Evolutionary conservation across 2,888 invertebrate genomes (phyloP).

Genomic region (Parnassius apollo): DNA sequence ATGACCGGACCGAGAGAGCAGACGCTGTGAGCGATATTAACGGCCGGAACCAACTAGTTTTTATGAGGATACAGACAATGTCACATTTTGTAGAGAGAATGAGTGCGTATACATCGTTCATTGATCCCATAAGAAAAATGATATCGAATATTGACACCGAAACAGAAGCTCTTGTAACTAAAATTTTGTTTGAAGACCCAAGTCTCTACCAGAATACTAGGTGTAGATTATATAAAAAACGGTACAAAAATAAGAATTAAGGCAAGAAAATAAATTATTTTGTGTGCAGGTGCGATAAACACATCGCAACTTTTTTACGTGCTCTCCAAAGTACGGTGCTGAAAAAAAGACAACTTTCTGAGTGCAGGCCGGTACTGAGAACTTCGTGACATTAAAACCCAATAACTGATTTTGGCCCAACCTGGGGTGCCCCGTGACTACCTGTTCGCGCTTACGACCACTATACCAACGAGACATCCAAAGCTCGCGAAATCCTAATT

Average conservation of each 20-base stretch:
- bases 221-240: slow-evolving; percentile 66
- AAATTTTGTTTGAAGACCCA: slow-evolving; percentile 54
- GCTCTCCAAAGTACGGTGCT: no score
- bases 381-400: no score
- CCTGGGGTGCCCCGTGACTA: no score
- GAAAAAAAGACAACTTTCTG: no score
- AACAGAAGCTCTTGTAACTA: slow-evolving; percentile 68
- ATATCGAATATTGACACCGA: slow-evolving; percentile 61
- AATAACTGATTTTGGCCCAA: no score
- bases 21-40: slow-evolving; percentile 49
- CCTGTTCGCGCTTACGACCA: no score
- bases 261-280: slow-evolving; percentile 62
- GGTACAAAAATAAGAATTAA: slow-evolving; percentile 58
- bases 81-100: slow-evolving; percentile 73
- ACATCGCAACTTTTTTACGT: slow-evolving; percentile 32
- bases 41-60: slow-evolving; percentile 68
- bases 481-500: no score
- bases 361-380: no score
- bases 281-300: slow-evolving; percentile 70
- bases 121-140: slow-evolving; percentile 65
- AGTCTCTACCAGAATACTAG: slow-evolving; percentile 47
- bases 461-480: no score
- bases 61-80: slow-evolving; percentile 71
- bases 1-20: no score
- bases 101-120: slow-evolving; percentile 68